These are phyloP conservation scores for Frankliniella intonsa DNA, from an alignment of 2,888 invertebrate genomes.

Conservation along the genomic window DNA sequence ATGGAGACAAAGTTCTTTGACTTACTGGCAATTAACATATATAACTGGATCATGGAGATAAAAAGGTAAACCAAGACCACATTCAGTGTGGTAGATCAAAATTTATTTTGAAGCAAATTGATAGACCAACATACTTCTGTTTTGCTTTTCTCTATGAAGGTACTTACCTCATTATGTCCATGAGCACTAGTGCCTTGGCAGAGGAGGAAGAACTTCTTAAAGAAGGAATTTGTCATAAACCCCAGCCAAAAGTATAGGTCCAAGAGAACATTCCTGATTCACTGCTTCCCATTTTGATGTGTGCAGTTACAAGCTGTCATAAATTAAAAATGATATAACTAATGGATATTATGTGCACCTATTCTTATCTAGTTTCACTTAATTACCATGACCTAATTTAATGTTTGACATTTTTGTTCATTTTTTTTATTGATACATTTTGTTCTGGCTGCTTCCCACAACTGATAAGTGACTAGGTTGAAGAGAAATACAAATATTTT, in stretches of 20 bases:
- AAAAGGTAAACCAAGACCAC: neutral
- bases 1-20: slow-evolving; percentile 15
- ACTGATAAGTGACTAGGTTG: too few species aligned
- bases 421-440: too few species aligned
- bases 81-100: neutral
- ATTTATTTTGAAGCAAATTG: neutral
- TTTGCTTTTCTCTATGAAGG: neutral
- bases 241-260: neutral
- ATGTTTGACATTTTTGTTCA: too few species aligned
- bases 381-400: too few species aligned
- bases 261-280: neutral
- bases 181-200: slow-evolving; percentile 1
- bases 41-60: neutral
- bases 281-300: neutral
- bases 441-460: too few species aligned
- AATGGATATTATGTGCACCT: neutral
- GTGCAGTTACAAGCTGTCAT: neutral
- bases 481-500: too few species aligned
- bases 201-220: neutral
- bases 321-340: neutral
- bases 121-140: neutral
- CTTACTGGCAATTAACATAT: neutral
- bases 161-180: neutral
- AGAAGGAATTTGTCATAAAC: neutral
- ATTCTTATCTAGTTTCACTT: neutral